Percentiles rank a stretch among this genome's conserved stretches.
phyloP scores from a whole-genome alignment of 2,113 vertebrate species.

The Cavia aperea region DNA sequence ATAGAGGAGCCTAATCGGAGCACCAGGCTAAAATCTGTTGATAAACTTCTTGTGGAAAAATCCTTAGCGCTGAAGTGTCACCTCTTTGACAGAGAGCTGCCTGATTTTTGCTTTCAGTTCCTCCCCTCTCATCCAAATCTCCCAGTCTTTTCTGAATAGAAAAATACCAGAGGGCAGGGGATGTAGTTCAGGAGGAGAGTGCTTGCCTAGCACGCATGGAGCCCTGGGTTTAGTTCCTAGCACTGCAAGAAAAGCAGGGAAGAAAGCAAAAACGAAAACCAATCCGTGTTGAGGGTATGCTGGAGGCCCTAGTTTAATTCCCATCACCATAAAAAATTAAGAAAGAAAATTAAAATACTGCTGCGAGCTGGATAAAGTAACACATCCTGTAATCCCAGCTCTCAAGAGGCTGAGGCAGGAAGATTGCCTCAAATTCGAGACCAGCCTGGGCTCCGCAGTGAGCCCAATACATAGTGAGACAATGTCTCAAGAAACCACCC shows the following conservation, averaged over 20 bases:
- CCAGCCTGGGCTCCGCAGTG: too few species aligned
- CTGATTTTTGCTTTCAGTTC: neutral
- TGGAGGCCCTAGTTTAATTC: neutral
- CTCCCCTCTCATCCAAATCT: neutral
- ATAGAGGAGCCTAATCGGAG: neutral
- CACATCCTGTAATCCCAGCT: neutral
- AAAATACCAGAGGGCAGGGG: neutral
- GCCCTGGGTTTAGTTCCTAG: neutral
- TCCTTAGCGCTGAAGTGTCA: neutral
- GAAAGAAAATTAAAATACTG: neutral
- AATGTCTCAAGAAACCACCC: neutral
- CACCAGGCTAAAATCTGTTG: neutral
- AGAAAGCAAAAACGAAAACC: neutral
- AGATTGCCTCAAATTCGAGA: too few species aligned
- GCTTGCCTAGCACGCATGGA: neutral
- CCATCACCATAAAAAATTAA: neutral
- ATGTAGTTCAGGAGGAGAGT: neutral
- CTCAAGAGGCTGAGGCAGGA: neutral
- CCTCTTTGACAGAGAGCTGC: neutral
- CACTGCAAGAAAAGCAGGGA: neutral
- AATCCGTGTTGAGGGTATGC: neutral
- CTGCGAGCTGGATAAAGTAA: neutral
- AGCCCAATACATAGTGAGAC: neutral
- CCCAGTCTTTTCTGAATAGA: conserved; percentile 8
- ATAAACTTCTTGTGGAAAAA: neutral